A percentile compares a stretch with the other conserved stretches of the same genome.
phyloP scores from a whole-genome alignment of 2,888 invertebrate species.

The Andrena fulva region DNA sequence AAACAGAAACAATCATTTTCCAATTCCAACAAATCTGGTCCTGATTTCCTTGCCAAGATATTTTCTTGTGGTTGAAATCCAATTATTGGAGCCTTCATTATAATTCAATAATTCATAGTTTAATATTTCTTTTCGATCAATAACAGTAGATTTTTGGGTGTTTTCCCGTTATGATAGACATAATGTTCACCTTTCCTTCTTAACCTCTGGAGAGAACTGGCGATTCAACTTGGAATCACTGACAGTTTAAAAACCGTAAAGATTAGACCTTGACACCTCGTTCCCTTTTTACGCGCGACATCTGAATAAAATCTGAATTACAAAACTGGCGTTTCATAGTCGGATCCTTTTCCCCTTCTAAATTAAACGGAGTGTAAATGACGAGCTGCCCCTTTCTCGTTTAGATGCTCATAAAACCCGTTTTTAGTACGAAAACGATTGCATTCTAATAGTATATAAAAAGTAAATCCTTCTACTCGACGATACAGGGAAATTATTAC shows the following conservation, averaged over 20 bases:
- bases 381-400: neutral
- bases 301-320: conserved; percentile 18
- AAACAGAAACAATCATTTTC: too few species aligned
- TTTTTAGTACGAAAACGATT: too few species aligned
- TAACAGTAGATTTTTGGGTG: conserved; percentile 16
- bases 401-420: neutral
- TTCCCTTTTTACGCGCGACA: neutral
- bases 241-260: neutral
- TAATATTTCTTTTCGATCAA: neutral
- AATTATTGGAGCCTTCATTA: conserved; percentile 5
- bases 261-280: neutral
- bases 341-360: neutral
- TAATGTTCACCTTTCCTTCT: neutral
- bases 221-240: conserved; percentile 13
- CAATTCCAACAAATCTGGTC: too few species aligned
- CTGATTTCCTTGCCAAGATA: too few species aligned
- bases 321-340: too few species aligned
- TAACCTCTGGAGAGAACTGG: neutral
- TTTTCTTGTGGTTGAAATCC: conserved; percentile 9
- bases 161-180: conserved; percentile 19
- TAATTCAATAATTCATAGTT: too few species aligned
- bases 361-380: conserved; percentile 32
- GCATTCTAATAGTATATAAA: too few species aligned
- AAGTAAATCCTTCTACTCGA: too few species aligned
- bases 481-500: too few species aligned